Percentiles rank a stretch among this genome's conserved stretches.
Conservation (phyloP, 2,888 invertebrate genomes). For the Tachina grossa region DNA sequence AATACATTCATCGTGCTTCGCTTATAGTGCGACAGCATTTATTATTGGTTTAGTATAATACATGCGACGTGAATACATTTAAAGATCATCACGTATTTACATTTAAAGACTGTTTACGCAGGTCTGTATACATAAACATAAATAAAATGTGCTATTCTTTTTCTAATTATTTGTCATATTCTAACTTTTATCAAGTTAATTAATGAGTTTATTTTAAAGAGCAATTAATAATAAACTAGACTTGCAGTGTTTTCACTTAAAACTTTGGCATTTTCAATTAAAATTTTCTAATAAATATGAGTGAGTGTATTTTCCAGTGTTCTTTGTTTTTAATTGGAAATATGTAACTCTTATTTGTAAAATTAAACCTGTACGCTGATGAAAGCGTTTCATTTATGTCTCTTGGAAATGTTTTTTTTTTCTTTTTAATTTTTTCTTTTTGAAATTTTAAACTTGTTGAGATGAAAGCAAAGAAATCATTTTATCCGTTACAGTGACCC, state of each 20-base stretch:
- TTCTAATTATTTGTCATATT: no score
- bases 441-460: constrained; percentile 46
- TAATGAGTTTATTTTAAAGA: no score
- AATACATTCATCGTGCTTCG: no score
- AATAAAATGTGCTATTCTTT: no score
- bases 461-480: constrained; percentile 68
- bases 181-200: no score
- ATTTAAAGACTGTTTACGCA: no score
- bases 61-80: no score
- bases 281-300: constrained; percentile 11
- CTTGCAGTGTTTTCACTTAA: constrained; percentile 9
- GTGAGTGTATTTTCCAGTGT: background rate
- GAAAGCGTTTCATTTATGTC: constrained; percentile 62
- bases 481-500: constrained; percentile 70
- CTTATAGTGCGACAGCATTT: no score
- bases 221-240: no score
- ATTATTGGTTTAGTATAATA: no score
- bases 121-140: no score
- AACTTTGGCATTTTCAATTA: constrained; percentile 45
- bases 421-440: constrained; percentile 13
- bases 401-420: constrained; percentile 27
- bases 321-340: constrained; percentile 56
- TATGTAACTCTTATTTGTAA: constrained; percentile 52
- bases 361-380: constrained; percentile 53
- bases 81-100: no score